A percentile compares a stretch with the other conserved stretches of the same genome.
Evolutionary conservation across 2,113 vertebrate species (phyloP).

Genomic region (Theristicus caerulescens): DNA sequence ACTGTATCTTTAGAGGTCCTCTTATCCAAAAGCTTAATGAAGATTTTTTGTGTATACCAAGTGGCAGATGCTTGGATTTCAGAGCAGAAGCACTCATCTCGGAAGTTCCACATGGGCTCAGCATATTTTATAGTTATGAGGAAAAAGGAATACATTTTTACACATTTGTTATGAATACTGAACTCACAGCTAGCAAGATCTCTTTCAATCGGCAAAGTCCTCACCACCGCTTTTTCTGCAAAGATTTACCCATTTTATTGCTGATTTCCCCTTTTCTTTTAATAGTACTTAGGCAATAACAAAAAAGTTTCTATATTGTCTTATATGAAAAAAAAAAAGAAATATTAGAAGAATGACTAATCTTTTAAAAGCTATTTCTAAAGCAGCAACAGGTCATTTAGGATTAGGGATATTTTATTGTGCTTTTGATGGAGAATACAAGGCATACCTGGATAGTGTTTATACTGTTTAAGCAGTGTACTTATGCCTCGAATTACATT

Average conservation of each 20-base stretch:
- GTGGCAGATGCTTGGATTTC: neutral
- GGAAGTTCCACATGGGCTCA: neutral
- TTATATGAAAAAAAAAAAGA: neutral
- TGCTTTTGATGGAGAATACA: neutral
- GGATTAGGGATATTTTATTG: neutral
- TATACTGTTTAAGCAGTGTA: neutral
- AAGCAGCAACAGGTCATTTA: neutral
- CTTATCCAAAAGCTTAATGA: neutral
- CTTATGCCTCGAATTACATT: constrained; percentile 17
- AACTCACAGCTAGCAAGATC: neutral
- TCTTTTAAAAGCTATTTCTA: neutral
- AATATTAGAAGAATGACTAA: neutral
- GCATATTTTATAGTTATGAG: neutral
- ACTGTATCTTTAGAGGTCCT: neutral
- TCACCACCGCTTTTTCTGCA: neutral
- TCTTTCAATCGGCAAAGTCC: neutral
- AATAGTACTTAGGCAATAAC: neutral
- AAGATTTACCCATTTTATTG: neutral
- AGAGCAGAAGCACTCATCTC: neutral
- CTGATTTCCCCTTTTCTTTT: neutral
- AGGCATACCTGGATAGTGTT: neutral
- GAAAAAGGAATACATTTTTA: neutral
- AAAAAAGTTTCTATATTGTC: neutral
- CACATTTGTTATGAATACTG: neutral
- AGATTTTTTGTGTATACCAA: neutral